Conservation (phyloP, 2,113 vertebrate species). For the Arizona elegans region DNA sequence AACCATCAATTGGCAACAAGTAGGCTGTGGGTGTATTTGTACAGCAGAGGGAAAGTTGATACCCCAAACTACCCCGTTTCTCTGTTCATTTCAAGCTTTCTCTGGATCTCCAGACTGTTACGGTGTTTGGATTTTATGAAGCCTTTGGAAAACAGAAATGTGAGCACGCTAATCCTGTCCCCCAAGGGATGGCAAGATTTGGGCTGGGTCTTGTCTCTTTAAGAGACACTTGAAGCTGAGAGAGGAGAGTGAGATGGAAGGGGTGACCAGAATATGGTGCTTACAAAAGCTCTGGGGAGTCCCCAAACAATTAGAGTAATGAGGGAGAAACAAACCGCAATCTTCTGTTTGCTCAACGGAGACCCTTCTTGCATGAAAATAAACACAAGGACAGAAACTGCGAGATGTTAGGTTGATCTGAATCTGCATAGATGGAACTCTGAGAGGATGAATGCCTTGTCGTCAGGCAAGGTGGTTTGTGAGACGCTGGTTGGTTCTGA, state of each 20-base stretch:
- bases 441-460: background rate
- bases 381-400: background rate
- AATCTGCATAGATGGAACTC: background rate
- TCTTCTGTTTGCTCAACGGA: slow-evolving; percentile 40
- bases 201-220: slow-evolving; percentile 20
- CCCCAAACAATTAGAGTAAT: slow-evolving; percentile 32
- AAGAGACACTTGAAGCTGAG: slow-evolving; percentile 14
- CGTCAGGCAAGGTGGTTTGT: background rate
- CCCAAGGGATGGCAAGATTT: background rate
- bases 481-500: background rate
- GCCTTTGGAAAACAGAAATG: slow-evolving; percentile 1
- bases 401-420: background rate
- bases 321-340: slow-evolving; percentile 41
- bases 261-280: slow-evolving; percentile 10
- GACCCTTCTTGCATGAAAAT: slow-evolving; percentile 20
- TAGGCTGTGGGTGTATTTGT: background rate
- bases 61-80: background rate
- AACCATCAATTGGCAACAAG: background rate
- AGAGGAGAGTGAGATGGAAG: background rate
- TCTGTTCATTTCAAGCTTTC: background rate
- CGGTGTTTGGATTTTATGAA: background rate
- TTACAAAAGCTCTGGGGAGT: slow-evolving; percentile 23
- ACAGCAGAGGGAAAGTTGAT: background rate
- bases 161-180: background rate
- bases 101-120: background rate